phyloP scores from a whole-genome alignment of 2,113 vertebrate species.

The Elephas maximus region DNA sequence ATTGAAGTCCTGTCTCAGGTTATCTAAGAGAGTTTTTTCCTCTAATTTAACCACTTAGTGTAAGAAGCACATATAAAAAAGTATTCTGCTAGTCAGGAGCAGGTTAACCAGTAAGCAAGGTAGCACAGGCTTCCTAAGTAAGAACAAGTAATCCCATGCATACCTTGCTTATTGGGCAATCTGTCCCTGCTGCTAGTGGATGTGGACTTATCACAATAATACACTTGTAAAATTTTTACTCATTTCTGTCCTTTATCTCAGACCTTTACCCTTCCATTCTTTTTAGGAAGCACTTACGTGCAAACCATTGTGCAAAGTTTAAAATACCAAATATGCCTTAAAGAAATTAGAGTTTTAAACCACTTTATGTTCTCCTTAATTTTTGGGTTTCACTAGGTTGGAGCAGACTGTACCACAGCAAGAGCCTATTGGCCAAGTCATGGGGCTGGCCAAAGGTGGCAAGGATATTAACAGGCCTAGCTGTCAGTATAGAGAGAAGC shows the following conservation, averaged over 20 bases:
- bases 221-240: neutral
- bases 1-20: slow-evolving; percentile 19
- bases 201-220: neutral
- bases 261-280: slow-evolving; percentile 4
- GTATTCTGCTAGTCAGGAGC: neutral
- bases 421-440: neutral
- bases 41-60: neutral
- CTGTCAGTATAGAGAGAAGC: neutral
- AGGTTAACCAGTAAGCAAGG: no score
- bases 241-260: slow-evolving; percentile 24
- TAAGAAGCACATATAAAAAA: slow-evolving; percentile 16
- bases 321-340: neutral
- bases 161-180: no score
- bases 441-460: neutral
- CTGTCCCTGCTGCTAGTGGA: neutral
- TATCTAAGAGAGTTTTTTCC: neutral
- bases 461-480: neutral
- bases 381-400: slow-evolving; percentile 22
- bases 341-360: neutral
- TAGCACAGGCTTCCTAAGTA: no score
- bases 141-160: no score
- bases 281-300: slow-evolving; percentile 12
- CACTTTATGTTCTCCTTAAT: slow-evolving; percentile 13
- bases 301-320: neutral
- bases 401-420: neutral